Evolutionary conservation across 1,140 invertebrate genomes (phyloP).

Genomic region (Oreohelix idahoensis): DNA sequence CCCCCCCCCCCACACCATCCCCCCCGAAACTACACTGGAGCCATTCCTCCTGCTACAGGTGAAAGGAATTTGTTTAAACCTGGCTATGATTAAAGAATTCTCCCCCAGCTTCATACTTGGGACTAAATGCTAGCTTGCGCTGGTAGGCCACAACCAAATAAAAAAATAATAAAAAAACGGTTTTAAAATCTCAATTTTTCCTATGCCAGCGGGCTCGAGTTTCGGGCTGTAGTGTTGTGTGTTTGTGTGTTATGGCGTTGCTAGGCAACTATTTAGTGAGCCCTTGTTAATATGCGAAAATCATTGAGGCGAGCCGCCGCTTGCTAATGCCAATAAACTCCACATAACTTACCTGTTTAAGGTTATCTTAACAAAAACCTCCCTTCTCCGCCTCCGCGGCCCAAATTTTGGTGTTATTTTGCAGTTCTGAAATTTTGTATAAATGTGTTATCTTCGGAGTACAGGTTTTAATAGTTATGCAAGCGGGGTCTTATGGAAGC

Average conservation of each 20-base stretch:
- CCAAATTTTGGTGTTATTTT: not conserved
- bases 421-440: no score
- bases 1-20: no score
- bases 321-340: not conserved
- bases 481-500: no score
- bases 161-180: no score
- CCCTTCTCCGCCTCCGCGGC: not conserved
- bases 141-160: not conserved
- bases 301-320: not conserved
- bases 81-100: no score
- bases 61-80: no score
- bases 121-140: no score
- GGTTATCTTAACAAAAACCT: not conserved
- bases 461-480: no score
- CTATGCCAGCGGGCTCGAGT: not conserved
- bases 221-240: not conserved
- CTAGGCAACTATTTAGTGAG: not conserved
- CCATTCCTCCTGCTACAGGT: no score
- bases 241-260: conserved; percentile 13
- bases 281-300: conserved; percentile 2
- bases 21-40: no score
- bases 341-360: not conserved
- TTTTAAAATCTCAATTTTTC: conserved; percentile 4
- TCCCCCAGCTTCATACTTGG: no score
- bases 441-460: no score